phyloP scores from a whole-genome alignment of 2,113 vertebrate genomes.

The Percina caprodes region DNA sequence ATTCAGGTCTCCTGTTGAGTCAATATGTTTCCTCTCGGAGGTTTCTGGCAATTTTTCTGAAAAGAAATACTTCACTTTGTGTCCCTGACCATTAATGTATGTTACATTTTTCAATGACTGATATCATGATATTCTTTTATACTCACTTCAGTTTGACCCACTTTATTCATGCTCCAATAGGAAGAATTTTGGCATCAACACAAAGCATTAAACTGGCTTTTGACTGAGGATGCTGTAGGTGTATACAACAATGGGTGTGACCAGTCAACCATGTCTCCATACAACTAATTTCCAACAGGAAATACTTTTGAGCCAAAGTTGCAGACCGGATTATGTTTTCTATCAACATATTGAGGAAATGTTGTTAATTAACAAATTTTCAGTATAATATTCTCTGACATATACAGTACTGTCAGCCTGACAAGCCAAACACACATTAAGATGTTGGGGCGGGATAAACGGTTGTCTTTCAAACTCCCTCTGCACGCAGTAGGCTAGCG shows the following conservation, averaged over 20 bases:
- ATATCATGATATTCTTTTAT: too few relatives aligned
- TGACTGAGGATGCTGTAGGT: background rate
- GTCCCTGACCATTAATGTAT: conserved; percentile 9
- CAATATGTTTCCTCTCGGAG: conserved; percentile 41
- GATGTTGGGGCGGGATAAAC: too few relatives aligned
- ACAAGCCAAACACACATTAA: too few relatives aligned
- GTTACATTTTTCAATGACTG: background rate
- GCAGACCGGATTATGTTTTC: background rate
- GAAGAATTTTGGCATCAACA: background rate
- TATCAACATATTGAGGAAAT: background rate
- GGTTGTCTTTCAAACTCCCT: too few relatives aligned
- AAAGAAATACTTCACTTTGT: background rate
- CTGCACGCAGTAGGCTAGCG: too few relatives aligned
- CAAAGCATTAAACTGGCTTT: background rate
- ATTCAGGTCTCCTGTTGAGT: conserved; percentile 36
- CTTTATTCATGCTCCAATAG: background rate
- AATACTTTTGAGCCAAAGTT: background rate
- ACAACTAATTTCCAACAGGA: background rate
- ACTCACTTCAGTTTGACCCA: too few relatives aligned
- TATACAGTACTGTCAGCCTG: background rate
- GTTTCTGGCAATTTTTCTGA: background rate
- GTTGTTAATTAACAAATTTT: background rate
- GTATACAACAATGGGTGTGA: background rate
- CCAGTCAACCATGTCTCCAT: background rate
- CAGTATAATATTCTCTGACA: background rate